These are phyloP conservation scores for Pelmatolapia mariae DNA, from an alignment of 2,113 vertebrate species.

Conservation along the genomic window DNA sequence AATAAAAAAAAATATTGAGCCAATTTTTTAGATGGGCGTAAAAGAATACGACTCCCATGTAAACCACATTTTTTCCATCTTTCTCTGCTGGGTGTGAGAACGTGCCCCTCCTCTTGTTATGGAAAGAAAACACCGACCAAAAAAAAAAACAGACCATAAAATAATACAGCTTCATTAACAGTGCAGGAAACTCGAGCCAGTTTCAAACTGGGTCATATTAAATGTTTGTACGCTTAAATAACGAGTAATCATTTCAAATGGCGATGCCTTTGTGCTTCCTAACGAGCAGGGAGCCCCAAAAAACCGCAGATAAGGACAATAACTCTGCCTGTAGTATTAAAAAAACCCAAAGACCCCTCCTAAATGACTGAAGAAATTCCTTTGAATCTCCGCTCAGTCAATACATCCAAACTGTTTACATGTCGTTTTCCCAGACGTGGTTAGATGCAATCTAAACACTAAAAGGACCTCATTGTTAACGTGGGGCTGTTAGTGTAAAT, in stretches of 20 bases:
- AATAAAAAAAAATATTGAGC: not conserved
- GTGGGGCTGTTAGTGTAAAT: not conserved
- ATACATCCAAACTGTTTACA: constrained; percentile 61
- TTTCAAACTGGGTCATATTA: constrained; percentile 58
- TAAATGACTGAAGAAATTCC: not conserved
- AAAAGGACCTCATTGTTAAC: constrained; percentile 54
- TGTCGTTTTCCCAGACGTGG: constrained; percentile 57
- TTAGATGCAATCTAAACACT: constrained; percentile 60
- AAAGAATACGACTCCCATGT: not conserved
- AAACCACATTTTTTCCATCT: not conserved
- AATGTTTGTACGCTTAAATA: constrained; percentile 54
- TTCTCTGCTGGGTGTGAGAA: constrained; percentile 20
- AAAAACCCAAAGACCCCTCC: not conserved
- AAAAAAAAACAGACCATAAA: constrained; percentile 34
- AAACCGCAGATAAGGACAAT: constrained; percentile 52
- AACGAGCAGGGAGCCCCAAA: constrained; percentile 49
- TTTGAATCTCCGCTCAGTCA: constrained; percentile 34
- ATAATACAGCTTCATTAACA: constrained; percentile 62
- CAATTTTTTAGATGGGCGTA: not conserved
- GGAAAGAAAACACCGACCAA: constrained; percentile 31
- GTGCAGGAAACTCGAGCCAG: constrained; percentile 47
- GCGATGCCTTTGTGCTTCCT: constrained; percentile 42
- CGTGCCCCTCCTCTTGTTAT: constrained; percentile 24
- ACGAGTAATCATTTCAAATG: constrained; percentile 56
- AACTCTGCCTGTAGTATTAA: constrained; percentile 6